Evolutionary conservation across 1,140 invertebrate species (phyloP).

Genomic region (Araneus ventricosus): DNA sequence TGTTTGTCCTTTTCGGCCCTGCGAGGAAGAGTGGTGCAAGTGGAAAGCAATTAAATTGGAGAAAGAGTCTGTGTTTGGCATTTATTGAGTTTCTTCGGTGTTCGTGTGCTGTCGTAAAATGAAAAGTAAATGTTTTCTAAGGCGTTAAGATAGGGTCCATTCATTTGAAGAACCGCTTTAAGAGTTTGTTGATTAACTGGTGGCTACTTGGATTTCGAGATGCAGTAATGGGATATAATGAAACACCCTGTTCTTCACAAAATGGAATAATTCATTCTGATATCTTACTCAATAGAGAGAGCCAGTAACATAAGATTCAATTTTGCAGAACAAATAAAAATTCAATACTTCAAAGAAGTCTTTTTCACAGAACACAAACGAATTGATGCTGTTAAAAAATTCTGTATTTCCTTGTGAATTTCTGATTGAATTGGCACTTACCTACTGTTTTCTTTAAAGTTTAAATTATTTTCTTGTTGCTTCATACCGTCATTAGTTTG

Average conservation of each 20-base stretch:
- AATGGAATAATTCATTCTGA: no score
- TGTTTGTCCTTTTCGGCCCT: neutral
- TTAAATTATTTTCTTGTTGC: no score
- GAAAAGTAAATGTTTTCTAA: constrained; percentile 32
- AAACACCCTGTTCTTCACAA: neutral
- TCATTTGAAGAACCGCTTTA: neutral
- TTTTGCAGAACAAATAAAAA: no score
- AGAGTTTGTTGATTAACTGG: neutral
- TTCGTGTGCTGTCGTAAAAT: neutral
- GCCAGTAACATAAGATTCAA: no score
- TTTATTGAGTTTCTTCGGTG: constrained; percentile 13
- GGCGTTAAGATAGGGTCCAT: neutral
- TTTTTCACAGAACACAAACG: no score
- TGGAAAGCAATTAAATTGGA: constrained; percentile 51
- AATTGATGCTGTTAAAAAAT: no score
- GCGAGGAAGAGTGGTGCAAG: neutral
- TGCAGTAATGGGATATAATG: neutral
- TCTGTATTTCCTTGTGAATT: no score
- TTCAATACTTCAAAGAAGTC: no score
- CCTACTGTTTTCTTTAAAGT: no score
- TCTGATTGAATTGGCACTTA: no score
- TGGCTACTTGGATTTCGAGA: neutral
- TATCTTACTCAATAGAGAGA: no score
- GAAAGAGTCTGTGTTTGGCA: constrained; percentile 12
- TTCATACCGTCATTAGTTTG: no score